These are phyloP conservation scores for Dasyornis broadbenti DNA, from an alignment of 2,113 vertebrate species.

Conservation along the genomic window DNA sequence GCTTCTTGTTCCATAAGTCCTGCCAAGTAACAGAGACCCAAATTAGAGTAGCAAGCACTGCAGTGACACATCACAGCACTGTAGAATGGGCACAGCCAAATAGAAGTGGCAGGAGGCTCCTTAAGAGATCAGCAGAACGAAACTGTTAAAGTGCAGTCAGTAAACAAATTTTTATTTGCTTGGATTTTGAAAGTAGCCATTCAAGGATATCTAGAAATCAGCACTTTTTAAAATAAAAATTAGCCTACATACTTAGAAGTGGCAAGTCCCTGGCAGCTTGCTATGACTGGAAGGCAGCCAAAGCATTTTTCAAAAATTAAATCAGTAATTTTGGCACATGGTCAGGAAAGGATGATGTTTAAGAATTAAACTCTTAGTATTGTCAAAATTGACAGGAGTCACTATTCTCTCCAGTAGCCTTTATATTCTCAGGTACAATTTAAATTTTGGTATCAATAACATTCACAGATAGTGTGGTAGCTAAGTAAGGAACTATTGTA, in stretches of 20 bases:
- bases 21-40: neutral
- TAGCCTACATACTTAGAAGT: neutral
- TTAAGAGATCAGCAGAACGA: neutral
- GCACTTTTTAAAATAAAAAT: neutral
- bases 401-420: neutral
- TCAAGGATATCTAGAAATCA: neutral
- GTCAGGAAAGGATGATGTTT: neutral
- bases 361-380: neutral
- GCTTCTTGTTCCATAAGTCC: neutral
- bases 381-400: neutral
- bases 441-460: neutral
- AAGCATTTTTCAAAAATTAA: neutral
- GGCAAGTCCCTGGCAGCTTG: neutral
- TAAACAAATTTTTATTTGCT: neutral
- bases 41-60: neutral
- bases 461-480: neutral
- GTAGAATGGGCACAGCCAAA: neutral
- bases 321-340: neutral
- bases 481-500: neutral
- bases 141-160: fast-evolving
- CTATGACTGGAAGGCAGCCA: neutral
- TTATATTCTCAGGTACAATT: neutral
- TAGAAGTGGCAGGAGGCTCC: fast-evolving
- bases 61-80: fast-evolving
- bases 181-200: neutral